These are phyloP conservation scores for Conus ventricosus DNA, from an alignment of 1,140 invertebrate species.

Conservation along the genomic window DNA sequence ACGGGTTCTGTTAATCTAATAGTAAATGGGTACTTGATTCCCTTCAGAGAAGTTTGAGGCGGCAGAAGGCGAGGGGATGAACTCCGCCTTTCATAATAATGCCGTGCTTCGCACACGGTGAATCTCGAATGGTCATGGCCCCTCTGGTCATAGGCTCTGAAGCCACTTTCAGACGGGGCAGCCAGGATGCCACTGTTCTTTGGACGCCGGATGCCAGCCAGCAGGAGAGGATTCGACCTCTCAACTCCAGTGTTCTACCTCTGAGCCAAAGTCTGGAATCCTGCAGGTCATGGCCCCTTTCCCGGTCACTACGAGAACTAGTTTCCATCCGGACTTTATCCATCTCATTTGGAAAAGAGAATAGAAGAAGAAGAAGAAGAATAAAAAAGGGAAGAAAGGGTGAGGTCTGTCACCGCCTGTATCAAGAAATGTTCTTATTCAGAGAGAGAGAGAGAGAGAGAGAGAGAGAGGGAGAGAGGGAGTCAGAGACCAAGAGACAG, in stretches of 20 bases:
- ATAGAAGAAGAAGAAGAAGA: constrained; percentile 8
- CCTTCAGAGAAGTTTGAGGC: too few relatives aligned
- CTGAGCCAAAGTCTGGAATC: not conserved
- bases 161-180: too few relatives aligned
- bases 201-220: not conserved
- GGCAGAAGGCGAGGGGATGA: too few relatives aligned
- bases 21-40: too few relatives aligned
- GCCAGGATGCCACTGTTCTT: too few relatives aligned
- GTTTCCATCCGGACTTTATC: not conserved
- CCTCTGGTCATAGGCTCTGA: too few relatives aligned
- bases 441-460: not conserved
- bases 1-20: too few relatives aligned
- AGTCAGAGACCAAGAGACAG: not conserved
- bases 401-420: not conserved
- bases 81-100: too few relatives aligned
- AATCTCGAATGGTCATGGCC: too few relatives aligned
- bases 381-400: not conserved
- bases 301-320: not conserved
- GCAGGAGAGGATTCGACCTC: not conserved
- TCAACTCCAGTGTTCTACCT: not conserved
- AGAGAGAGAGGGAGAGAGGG: constrained; percentile 17
- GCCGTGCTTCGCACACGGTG: too few relatives aligned
- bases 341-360: not conserved
- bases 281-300: too few relatives aligned
- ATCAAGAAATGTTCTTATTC: not conserved